Conservation (phyloP, 2,888 invertebrate species). For the Camptogramma bilineatum region DNA sequence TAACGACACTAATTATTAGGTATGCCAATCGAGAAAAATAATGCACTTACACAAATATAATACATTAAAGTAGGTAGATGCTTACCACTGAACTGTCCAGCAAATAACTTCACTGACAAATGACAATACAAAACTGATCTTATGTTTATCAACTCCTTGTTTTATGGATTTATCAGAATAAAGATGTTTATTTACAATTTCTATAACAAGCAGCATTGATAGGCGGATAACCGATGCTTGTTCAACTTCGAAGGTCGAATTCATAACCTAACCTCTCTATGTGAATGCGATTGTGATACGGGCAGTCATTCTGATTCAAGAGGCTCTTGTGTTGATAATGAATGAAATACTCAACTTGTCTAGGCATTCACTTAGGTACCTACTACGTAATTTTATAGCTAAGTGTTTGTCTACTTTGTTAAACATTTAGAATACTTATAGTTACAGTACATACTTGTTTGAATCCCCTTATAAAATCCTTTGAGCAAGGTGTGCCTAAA, state of each 20-base stretch:
- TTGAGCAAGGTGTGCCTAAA: neutral
- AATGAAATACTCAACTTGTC: constrained; percentile 8
- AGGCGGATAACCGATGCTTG: constrained; percentile 14
- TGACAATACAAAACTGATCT: constrained; percentile 16
- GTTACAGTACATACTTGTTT: neutral
- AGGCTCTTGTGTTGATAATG: constrained; percentile 14
- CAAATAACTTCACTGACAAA: constrained; percentile 3
- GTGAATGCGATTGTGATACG: constrained; percentile 24
- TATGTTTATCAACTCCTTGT: constrained; percentile 7
- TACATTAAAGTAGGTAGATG: neutral
- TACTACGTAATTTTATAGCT: constrained; percentile 6
- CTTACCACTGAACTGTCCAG: neutral
- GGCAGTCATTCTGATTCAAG: constrained; percentile 14
- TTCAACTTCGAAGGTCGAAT: constrained; percentile 29
- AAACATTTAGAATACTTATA: neutral
- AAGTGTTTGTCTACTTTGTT: neutral
- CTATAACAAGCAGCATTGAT: constrained; percentile 22
- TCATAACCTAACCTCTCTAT: constrained; percentile 30
- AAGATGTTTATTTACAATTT: constrained; percentile 29
- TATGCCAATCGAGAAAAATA: too few relatives aligned
- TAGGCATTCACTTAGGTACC: neutral
- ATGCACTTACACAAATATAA: too few relatives aligned
- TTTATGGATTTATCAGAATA: constrained; percentile 21
- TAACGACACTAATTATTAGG: too few relatives aligned
- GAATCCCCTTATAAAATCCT: neutral